These are phyloP conservation scores for Nebria brevicollis DNA, from an alignment of 2,888 invertebrate species.

Conservation along the genomic window DNA sequence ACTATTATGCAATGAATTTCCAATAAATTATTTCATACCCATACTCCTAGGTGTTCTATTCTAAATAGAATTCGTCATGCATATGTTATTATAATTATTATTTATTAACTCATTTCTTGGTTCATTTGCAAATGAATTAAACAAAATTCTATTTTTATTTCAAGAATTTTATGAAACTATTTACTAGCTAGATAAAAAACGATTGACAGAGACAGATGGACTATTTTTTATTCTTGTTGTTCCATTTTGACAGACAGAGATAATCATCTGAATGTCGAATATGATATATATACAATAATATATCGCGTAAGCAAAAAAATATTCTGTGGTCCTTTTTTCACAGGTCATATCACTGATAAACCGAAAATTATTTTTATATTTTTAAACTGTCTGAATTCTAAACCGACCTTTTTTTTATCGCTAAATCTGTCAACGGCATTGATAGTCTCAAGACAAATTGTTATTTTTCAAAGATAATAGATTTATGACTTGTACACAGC, in stretches of 20 bases:
- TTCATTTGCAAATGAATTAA: conserved; percentile 34
- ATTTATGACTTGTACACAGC: too few relatives aligned
- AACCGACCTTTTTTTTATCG: not conserved
- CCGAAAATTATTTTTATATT: conserved; percentile 20
- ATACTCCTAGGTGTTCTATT: too few relatives aligned
- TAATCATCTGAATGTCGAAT: conserved; percentile 38
- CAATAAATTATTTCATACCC: not conserved
- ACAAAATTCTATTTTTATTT: conserved; percentile 25
- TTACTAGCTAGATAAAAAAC: not conserved
- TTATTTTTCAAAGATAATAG: too few relatives aligned
- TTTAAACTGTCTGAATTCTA: not conserved
- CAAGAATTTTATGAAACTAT: not conserved
- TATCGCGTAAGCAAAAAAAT: not conserved
- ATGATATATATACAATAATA: conserved; percentile 25
- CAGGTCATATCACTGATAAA: conserved; percentile 39
- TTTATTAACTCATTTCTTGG: not conserved
- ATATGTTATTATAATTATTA: not conserved
- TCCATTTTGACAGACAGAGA: conserved; percentile 35
- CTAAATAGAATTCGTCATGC: not conserved
- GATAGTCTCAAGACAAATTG: too few relatives aligned
- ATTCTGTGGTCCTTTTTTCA: conserved; percentile 24
- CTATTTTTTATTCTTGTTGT: conserved; percentile 15
- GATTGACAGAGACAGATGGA: not conserved
- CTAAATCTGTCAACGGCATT: too few relatives aligned
- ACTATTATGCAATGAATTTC: not conserved